Base-by-base conservation (phyloP, 2,888 invertebrate species). In the Tenthredo notha region DNA sequence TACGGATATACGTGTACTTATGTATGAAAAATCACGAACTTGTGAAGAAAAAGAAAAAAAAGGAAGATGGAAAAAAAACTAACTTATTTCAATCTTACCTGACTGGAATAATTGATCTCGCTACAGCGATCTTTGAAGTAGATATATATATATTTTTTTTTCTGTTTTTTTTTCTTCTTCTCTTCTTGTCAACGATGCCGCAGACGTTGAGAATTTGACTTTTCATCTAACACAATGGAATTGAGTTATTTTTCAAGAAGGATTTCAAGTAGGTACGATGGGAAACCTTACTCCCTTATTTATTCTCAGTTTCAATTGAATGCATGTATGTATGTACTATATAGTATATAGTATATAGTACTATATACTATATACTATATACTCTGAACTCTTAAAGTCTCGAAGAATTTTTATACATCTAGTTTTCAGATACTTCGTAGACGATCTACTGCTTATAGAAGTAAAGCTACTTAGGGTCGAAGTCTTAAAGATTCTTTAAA, bases 61-160 rank as follows among this genome's bases (percentile, higher is more conserved):
- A 25, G n/a, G n/a, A n/a, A n/a, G n/a, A n/a, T n/a, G n/a, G n/a
- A n/a, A n/a, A n/a, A n/a, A n/a, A n/a, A n/a, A n/a, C n/a, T n/a
- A 18, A 50, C 7, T 61, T 61, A 10, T 61, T 61, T 25, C 61
- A 61, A 21, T 25, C 61, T 25, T 61, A 61, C 61, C 61, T 61
- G 61, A 61, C 61, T 61, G 61, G 61, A 61, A 25, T 67, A 67
- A 67, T 67, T 67, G 67, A 67, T 67, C 67, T 67, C 67, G 67
- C 33, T 67, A 12, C 33, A 67, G 18, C 29, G 18, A 33, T 67
- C 33, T 67, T 33, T 33, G 67, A 33, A 67, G 67, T 67, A 33
- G 67, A 67, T 10, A 47, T 3, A 37, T 4, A 2, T 25, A 25
- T 21, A 25, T 21, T 12, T 61, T 21, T 61, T 61, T 10, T 61